Percentiles rank a stretch among this genome's conserved stretches.
phyloP scores from a whole-genome alignment of 2,797 vertebrate species.

The Takifugu ocellatus region DNA sequence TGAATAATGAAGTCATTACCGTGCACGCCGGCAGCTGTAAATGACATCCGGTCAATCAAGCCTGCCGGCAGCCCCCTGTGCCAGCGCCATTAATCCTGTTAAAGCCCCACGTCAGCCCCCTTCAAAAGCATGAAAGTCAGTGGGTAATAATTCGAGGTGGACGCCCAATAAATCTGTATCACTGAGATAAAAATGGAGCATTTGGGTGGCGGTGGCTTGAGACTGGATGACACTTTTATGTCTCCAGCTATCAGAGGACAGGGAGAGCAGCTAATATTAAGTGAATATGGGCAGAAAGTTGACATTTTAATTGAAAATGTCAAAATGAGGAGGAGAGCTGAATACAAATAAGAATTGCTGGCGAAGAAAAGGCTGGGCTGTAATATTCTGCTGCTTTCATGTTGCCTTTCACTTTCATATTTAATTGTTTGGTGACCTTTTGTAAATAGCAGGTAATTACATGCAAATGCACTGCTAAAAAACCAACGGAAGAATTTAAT shows the following conservation, averaged over 20 bases:
- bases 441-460: neutral
- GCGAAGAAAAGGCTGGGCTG: neutral
- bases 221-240: conserved; percentile 42
- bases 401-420: conserved; percentile 8
- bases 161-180: conserved; percentile 55
- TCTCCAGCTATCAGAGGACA: conserved; percentile 23
- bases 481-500: too few relatives aligned
- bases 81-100: conserved; percentile 77
- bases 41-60: conserved; percentile 79
- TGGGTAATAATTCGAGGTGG: conserved; percentile 57
- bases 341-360: conserved; percentile 11
- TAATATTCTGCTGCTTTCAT: conserved; percentile 5
- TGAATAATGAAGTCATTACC: conserved; percentile 81
- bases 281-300: conserved; percentile 6
- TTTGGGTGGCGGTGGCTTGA: conserved; percentile 13
- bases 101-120: conserved; percentile 53
- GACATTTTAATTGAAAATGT: conserved; percentile 49
- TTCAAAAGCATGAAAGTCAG: conserved; percentile 57
- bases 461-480: too few relatives aligned
- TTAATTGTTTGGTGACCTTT: conserved; percentile 14
- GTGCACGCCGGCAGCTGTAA: conserved; percentile 71
- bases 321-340: conserved; percentile 20
- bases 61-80: conserved; percentile 71
- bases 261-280: conserved; percentile 32
- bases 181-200: conserved; percentile 52